A percentile compares a stretch with the other conserved stretches of the same genome.
phyloP scores from a whole-genome alignment of 2,888 invertebrate species.

The Baccha elongata region DNA sequence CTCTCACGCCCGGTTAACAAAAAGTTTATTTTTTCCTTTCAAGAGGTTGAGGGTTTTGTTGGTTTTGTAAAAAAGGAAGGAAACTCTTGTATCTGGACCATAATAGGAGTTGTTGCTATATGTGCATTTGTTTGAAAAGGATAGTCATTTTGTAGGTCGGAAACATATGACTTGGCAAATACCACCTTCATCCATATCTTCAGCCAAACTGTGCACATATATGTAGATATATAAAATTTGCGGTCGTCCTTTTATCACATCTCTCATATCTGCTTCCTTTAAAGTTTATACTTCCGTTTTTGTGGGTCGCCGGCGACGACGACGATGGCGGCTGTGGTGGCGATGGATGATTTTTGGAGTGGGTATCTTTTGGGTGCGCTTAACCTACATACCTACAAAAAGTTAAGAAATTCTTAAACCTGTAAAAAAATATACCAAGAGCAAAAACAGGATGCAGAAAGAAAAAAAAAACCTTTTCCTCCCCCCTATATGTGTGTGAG shows the following conservation, averaged over 20 bases:
- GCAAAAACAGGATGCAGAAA: constrained; percentile 8
- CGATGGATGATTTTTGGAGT: no score
- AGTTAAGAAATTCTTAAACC: constrained; percentile 56
- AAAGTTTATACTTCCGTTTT: constrained; percentile 63
- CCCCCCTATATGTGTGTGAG: constrained; percentile 19
- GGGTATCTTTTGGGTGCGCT: constrained; percentile 49
- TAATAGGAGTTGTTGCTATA: constrained; percentile 19
- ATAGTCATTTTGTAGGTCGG: constrained; percentile 8
- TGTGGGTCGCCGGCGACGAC: constrained; percentile 10
- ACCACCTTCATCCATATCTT: constrained; percentile 2
- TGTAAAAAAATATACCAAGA: constrained; percentile 39
- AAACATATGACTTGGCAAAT: constrained; percentile 53
- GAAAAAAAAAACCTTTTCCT: neutral
- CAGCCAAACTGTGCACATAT: neutral
- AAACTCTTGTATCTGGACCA: constrained; percentile 22
- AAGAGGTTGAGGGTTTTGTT: no score
- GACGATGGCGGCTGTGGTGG: neutral
- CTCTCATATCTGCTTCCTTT: constrained; percentile 59
- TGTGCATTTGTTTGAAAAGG: constrained; percentile 46
- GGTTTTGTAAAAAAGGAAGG: no score
- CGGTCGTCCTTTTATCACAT: constrained; percentile 55
- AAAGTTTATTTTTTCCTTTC: constrained; percentile 10
- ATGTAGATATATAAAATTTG: neutral
- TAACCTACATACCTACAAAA: constrained; percentile 66
- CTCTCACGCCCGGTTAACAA: constrained; percentile 38